Conservation (phyloP, 2,797 vertebrate species). For the Sebastes steindachneri region DNA sequence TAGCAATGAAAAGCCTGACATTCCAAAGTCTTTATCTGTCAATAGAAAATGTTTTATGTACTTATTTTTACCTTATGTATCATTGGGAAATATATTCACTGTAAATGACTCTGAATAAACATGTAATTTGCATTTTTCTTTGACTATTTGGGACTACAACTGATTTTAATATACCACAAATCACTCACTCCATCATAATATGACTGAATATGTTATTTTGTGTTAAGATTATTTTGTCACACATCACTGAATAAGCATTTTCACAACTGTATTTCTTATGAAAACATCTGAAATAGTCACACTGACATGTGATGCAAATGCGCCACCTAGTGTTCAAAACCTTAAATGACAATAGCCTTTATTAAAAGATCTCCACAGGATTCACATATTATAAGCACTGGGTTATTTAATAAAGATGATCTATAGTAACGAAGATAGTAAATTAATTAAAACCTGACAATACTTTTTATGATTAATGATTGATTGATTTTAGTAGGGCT, state of each 20-base stretch:
- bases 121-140: slow-evolving; percentile 61
- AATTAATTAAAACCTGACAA: not conserved
- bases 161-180: not conserved
- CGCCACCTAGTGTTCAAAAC: slow-evolving; percentile 50
- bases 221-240: not conserved
- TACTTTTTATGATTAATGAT: not conserved
- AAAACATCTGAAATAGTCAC: not conserved
- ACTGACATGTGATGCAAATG: not conserved
- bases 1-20: slow-evolving; percentile 66
- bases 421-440: not conserved
- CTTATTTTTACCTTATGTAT: slow-evolving; percentile 77
- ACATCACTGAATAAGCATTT: not conserved
- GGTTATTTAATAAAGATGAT: not conserved
- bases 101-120: slow-evolving; percentile 74
- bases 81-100: slow-evolving; percentile 71
- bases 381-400: not conserved
- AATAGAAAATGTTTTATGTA: slow-evolving; percentile 75
- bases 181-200: fast-evolving
- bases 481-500: not conserved
- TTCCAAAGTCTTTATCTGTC: slow-evolving; percentile 76
- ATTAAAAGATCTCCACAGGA: not conserved
- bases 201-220: not conserved
- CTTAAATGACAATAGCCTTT: not conserved
- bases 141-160: not conserved
- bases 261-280: not conserved